Base-by-base conservation (phyloP, 2,888 invertebrate species). In the Morpho helenor region DNA sequence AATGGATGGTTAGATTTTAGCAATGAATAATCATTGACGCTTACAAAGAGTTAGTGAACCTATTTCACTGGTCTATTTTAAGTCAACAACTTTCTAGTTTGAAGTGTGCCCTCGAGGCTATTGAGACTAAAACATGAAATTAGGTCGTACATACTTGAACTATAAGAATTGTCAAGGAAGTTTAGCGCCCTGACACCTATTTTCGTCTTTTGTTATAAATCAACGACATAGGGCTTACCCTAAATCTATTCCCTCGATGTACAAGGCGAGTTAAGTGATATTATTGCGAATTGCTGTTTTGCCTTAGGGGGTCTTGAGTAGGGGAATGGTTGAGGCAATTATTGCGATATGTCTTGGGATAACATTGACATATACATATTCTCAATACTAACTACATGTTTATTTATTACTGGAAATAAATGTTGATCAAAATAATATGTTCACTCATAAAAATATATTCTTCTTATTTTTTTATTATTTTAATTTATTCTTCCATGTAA, bases 181-280 rank as follows among this genome's bases (percentile, higher is more conserved):
- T 42, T 39, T 41, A 22, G 49, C 40, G 49, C 48, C n/a, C 54
- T 49, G 43, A 22, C 10, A 9, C 40, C 42, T 47, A 48, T 40
- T 46, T 46, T 39, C 23, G 9, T 8, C 40, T 31, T 40, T 52
- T 52, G 52, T 46, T 52, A 52, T 52, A 52, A 52, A 44, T 31
- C 52, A 39, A 31, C 16, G 39, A 46, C 9, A 39, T 45, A 10
- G 10, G 45, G 4, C 46, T 47, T 39, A 4, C 40, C 31, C 31
- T 31, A 22, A 41, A 51, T 45, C 50, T 56, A 45, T 56, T 42
- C 47, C 54, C 57, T 61, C 10, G 55, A 23, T 48, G 48, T 59
- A 55, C 50, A 60, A 63, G 61, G 54, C 58, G 54, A 61, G 52
- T 56, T 59, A 53, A 66, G 65, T 59, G 60, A 56, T 60, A 53